These are phyloP conservation scores for Agelaius phoeniceus DNA, from an alignment of 2,113 vertebrate species.

Conservation along the genomic window DNA sequence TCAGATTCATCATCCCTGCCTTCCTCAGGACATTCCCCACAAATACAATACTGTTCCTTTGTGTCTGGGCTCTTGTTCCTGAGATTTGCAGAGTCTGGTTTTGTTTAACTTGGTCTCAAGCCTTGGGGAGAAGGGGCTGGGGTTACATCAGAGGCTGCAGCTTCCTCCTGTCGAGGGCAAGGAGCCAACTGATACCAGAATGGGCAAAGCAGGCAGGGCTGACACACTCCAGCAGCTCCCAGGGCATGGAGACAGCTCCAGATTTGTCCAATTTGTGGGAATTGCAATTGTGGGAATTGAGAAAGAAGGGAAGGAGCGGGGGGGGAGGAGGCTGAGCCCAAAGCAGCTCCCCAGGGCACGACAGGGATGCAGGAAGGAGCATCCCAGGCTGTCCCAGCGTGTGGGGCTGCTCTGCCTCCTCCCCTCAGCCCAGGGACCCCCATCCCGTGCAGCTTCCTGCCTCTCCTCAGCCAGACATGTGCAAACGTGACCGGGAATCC, in stretches of 20 bases:
- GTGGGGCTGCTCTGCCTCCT: not conserved
- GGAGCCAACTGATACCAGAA: not conserved
- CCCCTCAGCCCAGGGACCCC: not conserved
- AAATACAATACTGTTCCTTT: not conserved
- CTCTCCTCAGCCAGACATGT: not conserved
- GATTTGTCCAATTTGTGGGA: fast-evolving
- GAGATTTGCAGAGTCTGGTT: not conserved
- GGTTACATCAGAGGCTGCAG: not conserved
- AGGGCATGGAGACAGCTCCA: not conserved
- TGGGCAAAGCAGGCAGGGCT: not conserved
- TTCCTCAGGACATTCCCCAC: no score
- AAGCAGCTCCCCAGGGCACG: fast-evolving
- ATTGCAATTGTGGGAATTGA: not conserved
- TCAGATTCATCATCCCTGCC: no score
- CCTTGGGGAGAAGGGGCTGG: not conserved
- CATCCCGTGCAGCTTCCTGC: not conserved
- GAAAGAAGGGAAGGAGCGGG: not conserved
- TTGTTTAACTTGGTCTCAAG: not conserved
- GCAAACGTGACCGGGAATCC: not conserved
- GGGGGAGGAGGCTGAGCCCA: not conserved
- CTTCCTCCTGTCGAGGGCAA: not conserved
- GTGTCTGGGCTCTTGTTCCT: not conserved
- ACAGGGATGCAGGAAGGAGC: not conserved
- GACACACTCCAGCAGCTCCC: not conserved
- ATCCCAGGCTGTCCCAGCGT: not conserved